Conservation (phyloP, 2,888 invertebrate species). For the Belgica antarctica region DNA sequence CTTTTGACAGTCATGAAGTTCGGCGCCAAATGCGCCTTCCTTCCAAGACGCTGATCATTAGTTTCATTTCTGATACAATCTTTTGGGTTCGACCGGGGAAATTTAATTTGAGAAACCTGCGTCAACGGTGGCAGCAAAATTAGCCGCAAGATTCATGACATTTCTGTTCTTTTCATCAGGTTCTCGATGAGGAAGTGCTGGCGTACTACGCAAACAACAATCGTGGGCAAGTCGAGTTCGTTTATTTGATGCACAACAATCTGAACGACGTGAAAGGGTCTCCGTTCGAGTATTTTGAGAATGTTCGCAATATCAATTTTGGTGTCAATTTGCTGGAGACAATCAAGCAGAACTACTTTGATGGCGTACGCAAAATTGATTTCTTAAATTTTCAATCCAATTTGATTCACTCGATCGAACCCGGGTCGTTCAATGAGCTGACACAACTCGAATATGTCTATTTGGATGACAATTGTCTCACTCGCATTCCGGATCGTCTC, state of each 20-base stretch:
- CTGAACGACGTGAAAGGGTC: constrained; percentile 6
- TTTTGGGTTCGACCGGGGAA: too few species aligned
- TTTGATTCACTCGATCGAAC: constrained; percentile 32
- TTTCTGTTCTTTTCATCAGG: too few species aligned
- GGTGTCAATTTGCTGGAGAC: constrained; percentile 40
- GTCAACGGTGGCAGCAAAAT: too few species aligned
- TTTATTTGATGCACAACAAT: constrained; percentile 42
- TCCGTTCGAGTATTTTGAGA: constrained; percentile 19
- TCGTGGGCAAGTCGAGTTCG: constrained; percentile 38
- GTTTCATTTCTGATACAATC: too few species aligned
- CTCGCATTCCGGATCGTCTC: constrained; percentile 26
- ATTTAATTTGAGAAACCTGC: not conserved
- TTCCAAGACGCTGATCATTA: too few species aligned
- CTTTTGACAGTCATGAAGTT: not conserved
- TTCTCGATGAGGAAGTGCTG: constrained; percentile 20
- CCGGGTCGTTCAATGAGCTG: constrained; percentile 34
- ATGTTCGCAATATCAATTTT: constrained; percentile 39
- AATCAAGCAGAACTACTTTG: constrained; percentile 35
- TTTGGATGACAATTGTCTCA: constrained; percentile 42
- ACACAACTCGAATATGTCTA: constrained; percentile 33
- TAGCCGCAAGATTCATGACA: too few species aligned
- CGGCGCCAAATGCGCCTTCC: too few species aligned
- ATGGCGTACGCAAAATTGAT: constrained; percentile 36
- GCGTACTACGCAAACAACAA: constrained; percentile 14
- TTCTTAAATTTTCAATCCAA: constrained; percentile 43